Evolutionary conservation across 2,888 invertebrate species (phyloP).

Genomic region (Synanthedon tipuliformis): DNA sequence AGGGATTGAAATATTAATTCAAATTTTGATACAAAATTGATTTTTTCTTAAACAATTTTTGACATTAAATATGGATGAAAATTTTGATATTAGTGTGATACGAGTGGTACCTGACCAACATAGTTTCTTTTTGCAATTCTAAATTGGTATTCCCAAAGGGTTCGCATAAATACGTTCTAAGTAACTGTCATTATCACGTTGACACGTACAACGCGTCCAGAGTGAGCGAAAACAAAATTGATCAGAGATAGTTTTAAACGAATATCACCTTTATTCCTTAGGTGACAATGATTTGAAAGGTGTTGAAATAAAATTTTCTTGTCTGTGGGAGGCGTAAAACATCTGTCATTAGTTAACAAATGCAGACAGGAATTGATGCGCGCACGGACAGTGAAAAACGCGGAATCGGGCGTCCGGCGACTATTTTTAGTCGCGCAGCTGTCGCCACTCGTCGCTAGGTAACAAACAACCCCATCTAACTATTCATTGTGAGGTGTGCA

Average conservation of each 20-base stretch:
- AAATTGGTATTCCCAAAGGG: constrained; percentile 45
- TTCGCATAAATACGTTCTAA: constrained; percentile 47
- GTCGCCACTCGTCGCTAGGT: constrained; percentile 41
- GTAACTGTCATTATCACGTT: constrained; percentile 48
- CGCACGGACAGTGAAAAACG: constrained; percentile 66
- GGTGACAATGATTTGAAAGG: constrained; percentile 11
- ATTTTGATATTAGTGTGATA: too few relatives aligned
- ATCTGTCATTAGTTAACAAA: constrained; percentile 67
- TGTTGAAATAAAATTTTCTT: constrained; percentile 10
- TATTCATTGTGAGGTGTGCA: constrained; percentile 2
- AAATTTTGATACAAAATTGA: too few relatives aligned
- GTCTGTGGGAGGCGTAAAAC: constrained; percentile 48
- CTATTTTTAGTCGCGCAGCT: constrained; percentile 59
- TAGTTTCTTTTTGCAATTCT: constrained; percentile 24
- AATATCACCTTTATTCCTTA: constrained; percentile 18
- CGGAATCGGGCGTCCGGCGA: constrained; percentile 52
- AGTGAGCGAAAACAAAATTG: constrained; percentile 19
- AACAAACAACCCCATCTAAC: constrained; percentile 28
- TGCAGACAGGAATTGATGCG: constrained; percentile 65
- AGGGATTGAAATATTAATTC: too few relatives aligned
- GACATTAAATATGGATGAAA: too few relatives aligned
- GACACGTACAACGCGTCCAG: constrained; percentile 47
- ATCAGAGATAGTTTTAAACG: constrained; percentile 2
- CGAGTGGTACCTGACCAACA: too few relatives aligned
- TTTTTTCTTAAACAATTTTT: too few relatives aligned